phyloP scores from a whole-genome alignment of 2,797 vertebrate genomes.

The Benthosema pterotum region DNA sequence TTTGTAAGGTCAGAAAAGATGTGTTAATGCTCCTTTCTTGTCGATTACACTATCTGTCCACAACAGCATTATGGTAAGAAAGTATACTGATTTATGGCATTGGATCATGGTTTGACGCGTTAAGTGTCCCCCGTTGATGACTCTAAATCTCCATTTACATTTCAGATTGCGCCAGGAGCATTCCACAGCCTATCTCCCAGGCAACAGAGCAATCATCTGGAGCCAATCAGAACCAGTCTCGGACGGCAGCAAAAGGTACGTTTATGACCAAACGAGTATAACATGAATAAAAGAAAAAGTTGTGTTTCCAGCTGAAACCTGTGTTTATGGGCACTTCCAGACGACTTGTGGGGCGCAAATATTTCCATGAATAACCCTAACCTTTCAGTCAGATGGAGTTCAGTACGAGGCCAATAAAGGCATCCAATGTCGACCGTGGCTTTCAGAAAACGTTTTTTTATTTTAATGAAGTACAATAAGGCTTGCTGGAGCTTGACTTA shows the following conservation, averaged over 20 bases:
- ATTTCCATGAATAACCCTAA: conserved; percentile 32
- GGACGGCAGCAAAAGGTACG: conserved; percentile 79
- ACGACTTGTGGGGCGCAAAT: conserved; percentile 1
- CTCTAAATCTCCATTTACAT: conserved; percentile 45
- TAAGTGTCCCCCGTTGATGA: conserved; percentile 15
- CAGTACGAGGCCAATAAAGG: not conserved
- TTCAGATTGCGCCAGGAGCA: conserved; percentile 82
- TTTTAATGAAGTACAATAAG: not conserved
- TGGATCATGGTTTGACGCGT: conserved; percentile 30
- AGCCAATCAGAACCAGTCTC: conserved; percentile 70
- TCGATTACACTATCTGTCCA: conserved; percentile 22
- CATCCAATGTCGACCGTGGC: conserved; percentile 5
- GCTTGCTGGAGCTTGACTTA: not conserved
- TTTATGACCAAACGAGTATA: conserved; percentile 30
- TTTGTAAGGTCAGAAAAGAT: not conserved
- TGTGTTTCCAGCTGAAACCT: conserved; percentile 12
- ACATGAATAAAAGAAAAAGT: conserved; percentile 20
- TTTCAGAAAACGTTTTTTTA: not conserved
- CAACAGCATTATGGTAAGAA: conserved; percentile 6
- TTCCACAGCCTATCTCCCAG: conserved; percentile 59
- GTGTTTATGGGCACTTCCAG: conserved; percentile 28
- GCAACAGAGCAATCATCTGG: conserved; percentile 74
- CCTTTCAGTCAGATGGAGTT: conserved; percentile 1
- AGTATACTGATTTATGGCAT: conserved; percentile 26
- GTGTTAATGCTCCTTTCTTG: conserved; percentile 14